A percentile compares a stretch with the other conserved stretches of the same genome.
Evolutionary conservation across 2,797 vertebrate species (phyloP).

Genomic region (Champsocephalus esox): DNA sequence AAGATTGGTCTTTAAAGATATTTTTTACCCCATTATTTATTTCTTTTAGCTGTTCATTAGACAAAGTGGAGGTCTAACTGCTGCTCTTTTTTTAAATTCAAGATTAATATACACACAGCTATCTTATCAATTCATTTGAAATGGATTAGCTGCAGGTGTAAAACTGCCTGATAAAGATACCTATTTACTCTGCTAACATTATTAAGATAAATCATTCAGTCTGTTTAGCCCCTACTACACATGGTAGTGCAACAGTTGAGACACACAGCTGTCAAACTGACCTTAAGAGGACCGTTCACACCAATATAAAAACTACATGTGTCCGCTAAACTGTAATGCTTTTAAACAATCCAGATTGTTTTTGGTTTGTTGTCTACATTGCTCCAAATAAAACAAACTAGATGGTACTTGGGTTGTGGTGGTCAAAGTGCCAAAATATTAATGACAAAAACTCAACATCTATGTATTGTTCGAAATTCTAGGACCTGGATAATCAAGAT

Average conservation of each 20-base stretch:
- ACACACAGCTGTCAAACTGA: background rate
- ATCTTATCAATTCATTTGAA: slow-evolving; percentile 47
- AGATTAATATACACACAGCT: background rate
- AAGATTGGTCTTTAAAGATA: background rate
- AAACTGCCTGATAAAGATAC: slow-evolving; percentile 45
- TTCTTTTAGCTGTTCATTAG: background rate
- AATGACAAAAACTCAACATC: too few species aligned
- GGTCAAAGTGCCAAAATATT: too few species aligned
- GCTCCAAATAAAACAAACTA: too few species aligned
- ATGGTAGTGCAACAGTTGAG: background rate
- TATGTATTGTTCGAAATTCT: too few species aligned
- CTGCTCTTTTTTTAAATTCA: background rate
- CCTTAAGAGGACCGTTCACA: background rate
- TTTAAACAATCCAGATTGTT: too few species aligned
- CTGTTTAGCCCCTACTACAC: slow-evolving; percentile 1
- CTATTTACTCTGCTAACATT: slow-evolving; percentile 41
- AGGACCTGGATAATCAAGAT: too few species aligned
- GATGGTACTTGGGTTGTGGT: too few species aligned
- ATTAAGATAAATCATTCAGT: slow-evolving; percentile 42
- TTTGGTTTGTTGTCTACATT: too few species aligned
- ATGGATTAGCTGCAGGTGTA: slow-evolving; percentile 5
- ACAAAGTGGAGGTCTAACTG: background rate
- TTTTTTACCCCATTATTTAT: too few species aligned
- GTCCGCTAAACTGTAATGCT: too few species aligned
- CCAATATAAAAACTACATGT: too few species aligned